phyloP scores from a whole-genome alignment of 2,888 invertebrate species.

The Trissonchulus latispiculum region DNA sequence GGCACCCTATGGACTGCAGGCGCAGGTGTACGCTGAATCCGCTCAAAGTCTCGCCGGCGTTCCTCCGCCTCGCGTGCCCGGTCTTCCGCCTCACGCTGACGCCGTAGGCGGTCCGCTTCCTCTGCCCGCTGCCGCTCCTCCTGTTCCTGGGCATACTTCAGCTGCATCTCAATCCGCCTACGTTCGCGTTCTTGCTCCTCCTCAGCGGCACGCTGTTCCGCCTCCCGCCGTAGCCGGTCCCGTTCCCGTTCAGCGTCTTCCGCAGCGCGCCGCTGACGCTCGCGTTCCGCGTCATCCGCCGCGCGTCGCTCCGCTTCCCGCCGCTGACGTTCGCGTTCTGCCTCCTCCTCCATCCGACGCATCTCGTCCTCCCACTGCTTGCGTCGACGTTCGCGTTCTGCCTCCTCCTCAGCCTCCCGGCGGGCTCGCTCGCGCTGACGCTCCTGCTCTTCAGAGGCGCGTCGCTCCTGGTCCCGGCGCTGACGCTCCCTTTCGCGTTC shows the following conservation, averaged over 20 bases:
- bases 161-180: background rate
- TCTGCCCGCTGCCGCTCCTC: constrained; percentile 1
- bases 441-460: background rate
- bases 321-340: background rate
- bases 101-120: background rate
- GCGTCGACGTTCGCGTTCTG: background rate
- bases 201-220: background rate
- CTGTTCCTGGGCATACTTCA: background rate
- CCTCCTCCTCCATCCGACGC: background rate
- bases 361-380: background rate
- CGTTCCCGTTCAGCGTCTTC: constrained; percentile 10
- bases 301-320: background rate
- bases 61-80: background rate
- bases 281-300: background rate
- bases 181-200: background rate
- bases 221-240: constrained; percentile 8
- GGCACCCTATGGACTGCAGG: background rate
- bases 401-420: background rate
- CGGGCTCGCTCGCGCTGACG: background rate
- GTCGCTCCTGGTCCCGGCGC: background rate
- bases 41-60: background rate
- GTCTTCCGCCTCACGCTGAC: background rate
- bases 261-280: background rate
- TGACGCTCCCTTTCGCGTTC: background rate
- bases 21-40: background rate